A percentile compares a stretch with the other conserved stretches of the same genome.
phyloP scores from a whole-genome alignment of 2,888 invertebrate genomes.

The Stenurella melanura region DNA sequence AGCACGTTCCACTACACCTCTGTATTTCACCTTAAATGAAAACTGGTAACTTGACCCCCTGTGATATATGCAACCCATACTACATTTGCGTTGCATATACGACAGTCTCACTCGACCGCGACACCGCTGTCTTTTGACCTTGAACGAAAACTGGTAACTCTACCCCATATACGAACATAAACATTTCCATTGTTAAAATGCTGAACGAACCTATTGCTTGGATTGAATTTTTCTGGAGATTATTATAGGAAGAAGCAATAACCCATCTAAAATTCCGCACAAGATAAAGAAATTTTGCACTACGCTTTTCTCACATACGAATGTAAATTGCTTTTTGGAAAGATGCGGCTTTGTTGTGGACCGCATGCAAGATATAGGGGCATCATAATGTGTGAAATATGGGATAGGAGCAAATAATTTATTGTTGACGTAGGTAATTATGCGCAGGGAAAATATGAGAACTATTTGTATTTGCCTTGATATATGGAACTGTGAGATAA shows the following conservation, averaged over 20 bases:
- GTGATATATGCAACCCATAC: too few relatives aligned
- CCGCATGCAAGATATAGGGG: neutral
- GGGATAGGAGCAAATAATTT: neutral
- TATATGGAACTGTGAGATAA: neutral
- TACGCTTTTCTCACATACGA: neutral
- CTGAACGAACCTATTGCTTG: too few relatives aligned
- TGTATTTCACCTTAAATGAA: too few relatives aligned
- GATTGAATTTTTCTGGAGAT: neutral
- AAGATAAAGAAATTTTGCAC: neutral
- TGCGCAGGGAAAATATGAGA: neutral
- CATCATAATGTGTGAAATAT: conserved; percentile 3
- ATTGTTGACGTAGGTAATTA: neutral
- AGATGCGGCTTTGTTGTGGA: neutral
- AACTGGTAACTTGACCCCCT: too few relatives aligned
- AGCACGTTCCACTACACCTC: too few relatives aligned
- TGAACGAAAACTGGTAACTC: too few relatives aligned
- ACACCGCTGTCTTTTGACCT: too few relatives aligned
- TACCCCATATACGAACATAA: too few relatives aligned
- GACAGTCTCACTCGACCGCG: too few relatives aligned
- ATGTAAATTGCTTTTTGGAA: conserved; percentile 1
- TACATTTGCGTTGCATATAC: too few relatives aligned
- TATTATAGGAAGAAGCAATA: neutral
- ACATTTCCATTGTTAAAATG: too few relatives aligned
- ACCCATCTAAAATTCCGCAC: neutral
- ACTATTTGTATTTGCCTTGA: neutral